phyloP scores from a whole-genome alignment of 2,797 vertebrate genomes.

The Enteromius fasciolatus region DNA sequence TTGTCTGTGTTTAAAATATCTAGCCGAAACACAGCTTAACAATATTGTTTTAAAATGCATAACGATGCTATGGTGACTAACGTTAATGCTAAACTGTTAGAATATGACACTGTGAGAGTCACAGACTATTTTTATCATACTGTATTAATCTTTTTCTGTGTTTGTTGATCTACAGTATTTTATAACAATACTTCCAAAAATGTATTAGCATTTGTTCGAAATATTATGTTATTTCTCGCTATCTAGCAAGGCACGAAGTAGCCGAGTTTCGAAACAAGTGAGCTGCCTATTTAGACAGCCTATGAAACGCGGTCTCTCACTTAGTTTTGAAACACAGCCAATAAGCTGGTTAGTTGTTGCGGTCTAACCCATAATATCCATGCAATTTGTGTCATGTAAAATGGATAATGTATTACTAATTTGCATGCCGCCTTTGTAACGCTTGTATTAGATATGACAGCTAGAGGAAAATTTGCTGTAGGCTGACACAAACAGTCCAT shows the following conservation, averaged over 20 bases:
- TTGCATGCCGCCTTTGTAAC: neutral
- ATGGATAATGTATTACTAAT: neutral
- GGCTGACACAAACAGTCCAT: neutral
- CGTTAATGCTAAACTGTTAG: slow-evolving; percentile 2
- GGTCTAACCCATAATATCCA: neutral
- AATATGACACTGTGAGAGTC: slow-evolving; percentile 7
- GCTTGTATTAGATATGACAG: neutral
- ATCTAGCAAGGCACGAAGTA: neutral
- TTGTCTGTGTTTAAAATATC: neutral
- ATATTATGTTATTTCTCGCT: neutral
- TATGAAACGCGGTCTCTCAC: neutral
- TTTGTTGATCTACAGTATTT: neutral
- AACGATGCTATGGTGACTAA: neutral
- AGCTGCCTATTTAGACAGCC: neutral
- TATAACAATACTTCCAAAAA: neutral
- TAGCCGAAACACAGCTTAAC: neutral
- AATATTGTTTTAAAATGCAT: neutral
- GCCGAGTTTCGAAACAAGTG: neutral
- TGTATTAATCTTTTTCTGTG: slow-evolving; percentile 4
- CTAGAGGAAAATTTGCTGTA: neutral
- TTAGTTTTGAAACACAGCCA: slow-evolving; percentile 1
- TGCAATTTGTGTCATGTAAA: neutral
- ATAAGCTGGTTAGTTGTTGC: neutral
- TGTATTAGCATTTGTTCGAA: neutral
- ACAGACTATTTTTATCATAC: slow-evolving; percentile 15